Evolutionary conservation across 2,797 vertebrate species (phyloP).

Genomic region (Mus caroli): DNA sequence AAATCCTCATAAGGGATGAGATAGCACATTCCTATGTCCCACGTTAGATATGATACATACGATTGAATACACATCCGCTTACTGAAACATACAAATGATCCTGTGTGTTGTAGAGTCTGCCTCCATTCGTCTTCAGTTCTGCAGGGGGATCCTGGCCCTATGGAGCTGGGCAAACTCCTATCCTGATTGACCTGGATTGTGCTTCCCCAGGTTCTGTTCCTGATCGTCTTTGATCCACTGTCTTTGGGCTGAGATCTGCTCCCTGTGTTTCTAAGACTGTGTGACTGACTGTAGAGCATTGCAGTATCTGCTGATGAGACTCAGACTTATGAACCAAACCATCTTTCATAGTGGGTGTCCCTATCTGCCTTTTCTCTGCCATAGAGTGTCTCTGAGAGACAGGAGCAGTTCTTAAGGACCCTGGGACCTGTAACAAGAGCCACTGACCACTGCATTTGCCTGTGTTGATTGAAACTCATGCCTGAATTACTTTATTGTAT

Average conservation of each 20-base stretch:
- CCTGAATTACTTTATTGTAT: background rate
- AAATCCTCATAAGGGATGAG: background rate
- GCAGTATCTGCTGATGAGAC: background rate
- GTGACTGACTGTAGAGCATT: background rate
- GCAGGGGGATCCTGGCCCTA: fast-evolving
- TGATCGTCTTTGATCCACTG: background rate
- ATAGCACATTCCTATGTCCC: background rate
- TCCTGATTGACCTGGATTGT: too few relatives aligned
- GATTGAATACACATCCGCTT: background rate
- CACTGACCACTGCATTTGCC: background rate
- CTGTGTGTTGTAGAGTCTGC: fast-evolving
- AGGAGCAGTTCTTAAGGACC: too few relatives aligned
- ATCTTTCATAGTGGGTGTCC: background rate
- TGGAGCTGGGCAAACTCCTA: too few relatives aligned
- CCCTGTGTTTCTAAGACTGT: background rate
- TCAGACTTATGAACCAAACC: background rate
- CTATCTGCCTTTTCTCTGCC: background rate
- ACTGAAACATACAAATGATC: background rate
- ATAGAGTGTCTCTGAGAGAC: background rate
- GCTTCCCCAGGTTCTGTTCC: background rate
- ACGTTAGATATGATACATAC: fast-evolving
- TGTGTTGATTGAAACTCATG: background rate
- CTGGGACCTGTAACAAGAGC: background rate
- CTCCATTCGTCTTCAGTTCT: background rate
- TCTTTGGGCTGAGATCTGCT: background rate